Conservation (phyloP, 2,113 vertebrate species). For the Leuciscus idus region DNA sequence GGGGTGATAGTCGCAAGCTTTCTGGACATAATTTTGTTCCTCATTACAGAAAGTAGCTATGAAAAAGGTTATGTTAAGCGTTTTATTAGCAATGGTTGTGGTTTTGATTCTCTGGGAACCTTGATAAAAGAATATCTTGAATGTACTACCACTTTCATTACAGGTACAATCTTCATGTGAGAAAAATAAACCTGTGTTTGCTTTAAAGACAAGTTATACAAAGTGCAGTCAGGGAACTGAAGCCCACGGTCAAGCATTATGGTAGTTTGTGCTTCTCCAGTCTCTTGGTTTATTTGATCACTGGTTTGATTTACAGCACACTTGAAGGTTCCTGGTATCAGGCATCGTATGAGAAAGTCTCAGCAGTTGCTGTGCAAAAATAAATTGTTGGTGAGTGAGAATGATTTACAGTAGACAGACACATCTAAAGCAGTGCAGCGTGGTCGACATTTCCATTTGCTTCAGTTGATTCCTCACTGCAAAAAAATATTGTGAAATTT, state of each 20-base stretch:
- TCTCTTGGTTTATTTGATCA: background rate
- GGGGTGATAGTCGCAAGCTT: background rate
- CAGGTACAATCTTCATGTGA: background rate
- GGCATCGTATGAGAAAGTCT: background rate
- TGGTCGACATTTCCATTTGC: background rate
- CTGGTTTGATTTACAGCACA: background rate
- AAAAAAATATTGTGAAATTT: too few relatives aligned
- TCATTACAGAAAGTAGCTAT: background rate
- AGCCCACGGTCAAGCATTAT: background rate
- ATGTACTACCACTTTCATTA: background rate
- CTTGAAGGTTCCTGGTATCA: conserved; percentile 13
- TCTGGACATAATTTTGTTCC: background rate
- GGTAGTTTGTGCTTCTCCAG: background rate
- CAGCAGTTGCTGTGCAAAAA: conserved; percentile 9
- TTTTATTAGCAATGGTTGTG: background rate
- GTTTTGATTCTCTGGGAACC: background rate
- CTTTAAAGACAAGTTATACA: background rate
- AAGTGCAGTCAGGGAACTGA: background rate
- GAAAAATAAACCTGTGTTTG: background rate
- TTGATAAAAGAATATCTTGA: background rate
- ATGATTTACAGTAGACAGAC: conserved; percentile 5
- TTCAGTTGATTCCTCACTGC: background rate
- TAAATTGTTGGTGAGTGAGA: background rate
- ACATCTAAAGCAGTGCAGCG: background rate
- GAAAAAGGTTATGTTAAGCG: background rate